Conservation (phyloP, 2,797 vertebrate genomes). For the Etheostoma nigrum region DNA sequence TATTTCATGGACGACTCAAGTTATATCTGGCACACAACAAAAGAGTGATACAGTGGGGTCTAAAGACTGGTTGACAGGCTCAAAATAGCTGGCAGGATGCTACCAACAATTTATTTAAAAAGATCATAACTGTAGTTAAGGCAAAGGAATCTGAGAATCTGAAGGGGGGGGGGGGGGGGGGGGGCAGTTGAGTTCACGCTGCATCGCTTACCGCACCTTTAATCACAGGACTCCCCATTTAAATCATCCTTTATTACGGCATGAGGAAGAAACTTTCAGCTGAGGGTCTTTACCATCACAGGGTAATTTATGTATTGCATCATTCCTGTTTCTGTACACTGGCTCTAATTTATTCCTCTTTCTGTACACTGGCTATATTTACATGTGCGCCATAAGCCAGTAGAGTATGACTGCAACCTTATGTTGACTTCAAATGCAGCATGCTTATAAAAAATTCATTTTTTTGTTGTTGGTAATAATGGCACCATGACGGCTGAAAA, state of each 20-base stretch:
- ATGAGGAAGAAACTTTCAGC: too few relatives aligned
- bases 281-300: not conserved
- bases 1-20: slow-evolving; percentile 28
- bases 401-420: not conserved
- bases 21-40: slow-evolving; percentile 35
- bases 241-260: not conserved
- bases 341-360: not conserved
- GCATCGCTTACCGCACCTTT: too few relatives aligned
- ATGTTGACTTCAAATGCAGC: not conserved
- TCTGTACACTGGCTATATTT: not conserved
- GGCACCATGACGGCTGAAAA: slow-evolving; percentile 31
- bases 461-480: not conserved
- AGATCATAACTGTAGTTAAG: slow-evolving; percentile 14
- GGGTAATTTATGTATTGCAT: not conserved
- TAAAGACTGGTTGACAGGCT: slow-evolving; percentile 17
- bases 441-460: not conserved
- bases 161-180: too few relatives aligned
- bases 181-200: too few relatives aligned
- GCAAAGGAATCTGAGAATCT: not conserved
- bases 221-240: not conserved
- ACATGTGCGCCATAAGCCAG: not conserved
- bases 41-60: not conserved
- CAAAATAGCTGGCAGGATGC: not conserved
- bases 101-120: not conserved
- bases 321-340: not conserved